Conservation (phyloP, 2,797 vertebrate species). For the Gadopsis bispinosus region DNA sequence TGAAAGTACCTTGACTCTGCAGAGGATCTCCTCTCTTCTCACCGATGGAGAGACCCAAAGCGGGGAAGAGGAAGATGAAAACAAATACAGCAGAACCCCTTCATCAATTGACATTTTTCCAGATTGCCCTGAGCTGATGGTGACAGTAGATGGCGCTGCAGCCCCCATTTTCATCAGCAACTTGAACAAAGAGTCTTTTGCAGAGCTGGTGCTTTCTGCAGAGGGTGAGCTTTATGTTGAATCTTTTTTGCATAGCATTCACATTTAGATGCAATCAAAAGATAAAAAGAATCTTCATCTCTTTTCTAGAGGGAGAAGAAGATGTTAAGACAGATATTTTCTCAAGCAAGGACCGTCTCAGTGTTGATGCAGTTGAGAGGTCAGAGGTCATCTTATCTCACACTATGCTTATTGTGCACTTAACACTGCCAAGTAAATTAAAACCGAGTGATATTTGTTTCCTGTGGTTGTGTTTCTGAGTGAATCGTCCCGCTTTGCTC, state of each 20-base stretch:
- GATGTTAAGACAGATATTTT: slow-evolving; percentile 14
- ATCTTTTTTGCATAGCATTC: slow-evolving; percentile 7
- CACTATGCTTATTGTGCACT: background rate
- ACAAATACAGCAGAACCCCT: slow-evolving; percentile 20
- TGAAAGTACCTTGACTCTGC: slow-evolving; percentile 53
- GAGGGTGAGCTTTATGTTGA: slow-evolving; percentile 31
- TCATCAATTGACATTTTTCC: background rate
- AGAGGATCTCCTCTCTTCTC: slow-evolving; percentile 62
- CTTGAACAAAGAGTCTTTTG: slow-evolving; percentile 30
- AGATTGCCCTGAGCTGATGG: slow-evolving; percentile 32
- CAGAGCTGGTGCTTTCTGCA: slow-evolving; percentile 35
- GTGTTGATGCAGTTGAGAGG: slow-evolving; percentile 44
- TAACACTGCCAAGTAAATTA: background rate
- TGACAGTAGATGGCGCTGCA: slow-evolving; percentile 69
- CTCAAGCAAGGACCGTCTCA: slow-evolving; percentile 15
- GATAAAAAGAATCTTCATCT: background rate
- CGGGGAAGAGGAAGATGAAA: slow-evolving; percentile 43
- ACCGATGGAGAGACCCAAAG: slow-evolving; percentile 47
- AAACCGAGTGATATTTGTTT: slow-evolving; percentile 15
- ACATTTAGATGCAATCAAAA: background rate
- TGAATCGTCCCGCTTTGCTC: slow-evolving; percentile 40
- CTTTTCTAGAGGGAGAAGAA: slow-evolving; percentile 31
- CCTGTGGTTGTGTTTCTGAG: slow-evolving; percentile 23
- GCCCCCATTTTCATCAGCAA: slow-evolving; percentile 24
- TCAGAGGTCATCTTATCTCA: slow-evolving; percentile 32